phyloP scores from a whole-genome alignment of 2,888 invertebrate species.

The Chloroclystis v-ata region DNA sequence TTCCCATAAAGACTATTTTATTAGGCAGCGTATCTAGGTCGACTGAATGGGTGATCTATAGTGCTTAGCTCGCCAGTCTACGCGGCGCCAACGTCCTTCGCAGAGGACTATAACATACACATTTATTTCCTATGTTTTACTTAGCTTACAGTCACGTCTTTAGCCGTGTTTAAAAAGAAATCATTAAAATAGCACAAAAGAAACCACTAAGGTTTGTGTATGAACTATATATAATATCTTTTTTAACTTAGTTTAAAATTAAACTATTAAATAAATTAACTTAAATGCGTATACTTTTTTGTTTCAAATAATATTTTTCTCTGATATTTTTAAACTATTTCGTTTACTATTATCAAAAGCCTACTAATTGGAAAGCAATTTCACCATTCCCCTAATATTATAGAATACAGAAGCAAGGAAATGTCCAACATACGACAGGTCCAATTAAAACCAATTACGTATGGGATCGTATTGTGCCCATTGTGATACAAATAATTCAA shows the following conservation, averaged over 20 bases:
- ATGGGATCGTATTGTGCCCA: constrained; percentile 40
- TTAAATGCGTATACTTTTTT: too few species aligned
- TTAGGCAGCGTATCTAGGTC: constrained; percentile 42
- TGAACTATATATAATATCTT: too few species aligned
- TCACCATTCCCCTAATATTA: background rate
- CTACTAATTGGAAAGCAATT: background rate
- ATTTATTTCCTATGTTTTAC: constrained; percentile 6
- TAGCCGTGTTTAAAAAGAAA: too few species aligned
- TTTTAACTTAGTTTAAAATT: too few species aligned
- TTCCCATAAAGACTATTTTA: constrained; percentile 33
- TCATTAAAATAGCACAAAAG: too few species aligned
- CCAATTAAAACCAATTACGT: constrained; percentile 54
- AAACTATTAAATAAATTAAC: too few species aligned
- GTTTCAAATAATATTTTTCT: background rate
- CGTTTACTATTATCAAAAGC: background rate
- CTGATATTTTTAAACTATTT: too few species aligned
- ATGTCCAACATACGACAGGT: constrained; percentile 44
- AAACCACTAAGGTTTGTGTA: too few species aligned
- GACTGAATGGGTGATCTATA: constrained; percentile 44
- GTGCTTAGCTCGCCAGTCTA: constrained; percentile 40
- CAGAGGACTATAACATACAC: constrained; percentile 24
- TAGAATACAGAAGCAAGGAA: constrained; percentile 20
- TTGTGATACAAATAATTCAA: constrained; percentile 42
- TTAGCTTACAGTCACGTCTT: background rate
- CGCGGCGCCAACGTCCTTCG: constrained; percentile 42